These are phyloP conservation scores for Nyctereutes procyonoides DNA, from an alignment of 2,113 vertebrate genomes.

Conservation along the genomic window DNA sequence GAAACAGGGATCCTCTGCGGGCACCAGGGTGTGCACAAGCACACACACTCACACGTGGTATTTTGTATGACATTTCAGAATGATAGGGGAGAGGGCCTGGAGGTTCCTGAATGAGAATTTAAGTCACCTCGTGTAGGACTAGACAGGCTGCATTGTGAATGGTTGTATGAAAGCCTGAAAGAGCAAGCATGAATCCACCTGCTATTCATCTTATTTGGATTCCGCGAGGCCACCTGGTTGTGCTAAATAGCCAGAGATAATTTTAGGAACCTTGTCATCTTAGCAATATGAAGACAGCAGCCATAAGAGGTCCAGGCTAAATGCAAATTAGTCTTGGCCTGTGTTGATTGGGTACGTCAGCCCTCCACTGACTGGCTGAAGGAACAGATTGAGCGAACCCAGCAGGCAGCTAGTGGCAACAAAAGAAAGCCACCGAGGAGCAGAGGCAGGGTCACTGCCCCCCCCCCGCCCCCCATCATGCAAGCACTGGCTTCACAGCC, in stretches of 20 bases:
- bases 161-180: neutral
- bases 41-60: neutral
- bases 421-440: neutral
- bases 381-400: neutral
- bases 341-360: neutral
- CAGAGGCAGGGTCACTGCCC: neutral
- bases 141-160: neutral
- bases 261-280: neutral
- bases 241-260: neutral
- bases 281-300: neutral
- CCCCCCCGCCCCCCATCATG: neutral
- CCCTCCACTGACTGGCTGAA: slow-evolving; percentile 19
- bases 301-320: neutral
- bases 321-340: neutral
- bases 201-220: neutral
- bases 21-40: too few species aligned
- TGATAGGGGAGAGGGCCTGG: neutral
- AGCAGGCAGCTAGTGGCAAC: neutral
- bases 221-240: neutral
- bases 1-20: neutral
- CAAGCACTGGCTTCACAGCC: neutral
- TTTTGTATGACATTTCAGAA: neutral
- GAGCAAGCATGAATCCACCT: neutral
- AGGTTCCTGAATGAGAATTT: neutral
- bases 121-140: neutral